Conservation (phyloP, 1,140 invertebrate genomes). For the Drosophila kikkawai region DNA sequence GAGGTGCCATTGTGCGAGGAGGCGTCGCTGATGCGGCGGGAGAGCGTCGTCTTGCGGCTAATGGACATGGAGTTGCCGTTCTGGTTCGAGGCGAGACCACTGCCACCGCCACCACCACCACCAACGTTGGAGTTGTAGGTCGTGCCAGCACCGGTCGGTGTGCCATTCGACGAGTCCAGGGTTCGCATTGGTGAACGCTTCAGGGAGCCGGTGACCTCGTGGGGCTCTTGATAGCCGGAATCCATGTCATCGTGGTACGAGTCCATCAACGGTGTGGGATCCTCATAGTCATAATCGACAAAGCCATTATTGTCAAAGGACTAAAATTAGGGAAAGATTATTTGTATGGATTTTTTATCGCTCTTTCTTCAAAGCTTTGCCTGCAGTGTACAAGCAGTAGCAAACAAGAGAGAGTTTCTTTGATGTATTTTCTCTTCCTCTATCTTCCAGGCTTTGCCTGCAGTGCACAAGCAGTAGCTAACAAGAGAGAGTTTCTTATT, state of each 20-base stretch:
- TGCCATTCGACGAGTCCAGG: slow-evolving; percentile 90
- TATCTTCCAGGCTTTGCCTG: not conserved
- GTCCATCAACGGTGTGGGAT: slow-evolving; percentile 89
- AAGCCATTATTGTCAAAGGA: slow-evolving; percentile 90
- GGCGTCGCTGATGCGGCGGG: slow-evolving; percentile 88
- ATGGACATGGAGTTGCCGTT: slow-evolving; percentile 79
- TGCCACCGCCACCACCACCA: not conserved
- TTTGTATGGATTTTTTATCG: not conserved
- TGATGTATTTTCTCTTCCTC: not conserved
- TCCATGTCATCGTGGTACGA: slow-evolving; percentile 89
- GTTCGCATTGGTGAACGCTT: slow-evolving; percentile 85
- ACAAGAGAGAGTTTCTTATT: not conserved
- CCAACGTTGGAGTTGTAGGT: slow-evolving; percentile 30
- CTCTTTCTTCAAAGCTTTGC: not conserved
- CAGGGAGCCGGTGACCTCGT: slow-evolving; percentile 86
- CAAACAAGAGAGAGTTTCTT: not conserved
- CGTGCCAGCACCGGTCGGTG: slow-evolving; percentile 91
- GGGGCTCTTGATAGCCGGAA: slow-evolving; percentile 85
- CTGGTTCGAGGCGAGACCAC: slow-evolving; percentile 46
- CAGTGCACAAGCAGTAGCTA: not conserved
- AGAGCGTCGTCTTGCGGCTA: slow-evolving; percentile 86
- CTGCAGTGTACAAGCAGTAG: not conserved
- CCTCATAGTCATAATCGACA: slow-evolving; percentile 90
- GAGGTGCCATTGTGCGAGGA: slow-evolving; percentile 85
- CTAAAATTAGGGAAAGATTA: slow-evolving; percentile 64